Conservation (phyloP, 2,113 vertebrate species). For the Entomyzon cyanotis region DNA sequence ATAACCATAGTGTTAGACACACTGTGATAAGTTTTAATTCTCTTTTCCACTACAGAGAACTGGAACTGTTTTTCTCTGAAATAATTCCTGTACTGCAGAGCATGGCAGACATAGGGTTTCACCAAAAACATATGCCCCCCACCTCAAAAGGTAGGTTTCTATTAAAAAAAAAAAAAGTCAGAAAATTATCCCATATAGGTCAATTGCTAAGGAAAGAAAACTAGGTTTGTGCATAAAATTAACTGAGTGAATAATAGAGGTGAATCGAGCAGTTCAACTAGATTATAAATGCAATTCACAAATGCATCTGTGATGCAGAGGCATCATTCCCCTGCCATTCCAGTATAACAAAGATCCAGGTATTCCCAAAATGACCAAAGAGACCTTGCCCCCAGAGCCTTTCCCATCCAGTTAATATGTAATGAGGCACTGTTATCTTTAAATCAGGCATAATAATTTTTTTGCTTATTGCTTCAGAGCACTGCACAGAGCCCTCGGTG, state of each 20-base stretch:
- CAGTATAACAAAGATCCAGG: not conserved
- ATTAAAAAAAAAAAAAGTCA: not conserved
- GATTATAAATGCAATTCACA: not conserved
- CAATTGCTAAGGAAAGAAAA: not conserved
- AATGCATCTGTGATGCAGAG: not conserved
- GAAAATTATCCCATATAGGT: not conserved
- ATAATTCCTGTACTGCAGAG: not conserved
- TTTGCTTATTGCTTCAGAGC: not conserved
- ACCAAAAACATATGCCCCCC: rapidly evolving
- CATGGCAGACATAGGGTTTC: not conserved
- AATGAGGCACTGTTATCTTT: not conserved
- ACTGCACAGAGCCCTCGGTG: rapidly evolving
- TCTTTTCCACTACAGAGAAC: not conserved
- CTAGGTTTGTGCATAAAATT: not conserved
- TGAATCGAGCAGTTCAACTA: not conserved
- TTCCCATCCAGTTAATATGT: not conserved
- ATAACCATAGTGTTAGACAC: not conserved
- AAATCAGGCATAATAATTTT: not conserved
- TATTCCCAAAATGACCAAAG: not conserved
- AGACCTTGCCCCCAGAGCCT: not conserved
- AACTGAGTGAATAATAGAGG: not conserved
- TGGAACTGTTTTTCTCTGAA: not conserved
- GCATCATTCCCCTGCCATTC: not conserved
- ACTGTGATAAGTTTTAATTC: constrained; percentile 38
- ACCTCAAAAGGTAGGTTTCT: not conserved